Evolutionary conservation across 2,888 invertebrate genomes (phyloP).

Genomic region (Noctua comes): DNA sequence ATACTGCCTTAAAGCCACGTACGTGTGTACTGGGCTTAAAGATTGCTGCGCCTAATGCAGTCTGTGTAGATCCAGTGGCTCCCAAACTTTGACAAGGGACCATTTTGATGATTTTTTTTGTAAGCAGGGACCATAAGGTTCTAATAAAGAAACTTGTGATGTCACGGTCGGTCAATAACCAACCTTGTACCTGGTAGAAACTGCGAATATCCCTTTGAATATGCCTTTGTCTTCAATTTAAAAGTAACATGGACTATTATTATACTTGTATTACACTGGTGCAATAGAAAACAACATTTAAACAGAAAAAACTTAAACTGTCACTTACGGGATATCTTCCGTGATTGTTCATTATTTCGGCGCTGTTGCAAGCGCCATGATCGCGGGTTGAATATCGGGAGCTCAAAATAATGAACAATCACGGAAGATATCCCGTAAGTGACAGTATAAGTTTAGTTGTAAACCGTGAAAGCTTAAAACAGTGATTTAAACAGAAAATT

Average conservation of each 20-base stretch:
- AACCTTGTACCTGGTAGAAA: not conserved
- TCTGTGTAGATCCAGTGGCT: not conserved
- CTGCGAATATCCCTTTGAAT: not conserved
- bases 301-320: too few relatives aligned
- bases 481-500: too few relatives aligned
- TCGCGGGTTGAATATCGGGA: too few relatives aligned
- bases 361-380: too few relatives aligned
- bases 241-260: not conserved
- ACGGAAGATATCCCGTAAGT: too few relatives aligned
- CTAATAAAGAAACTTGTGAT: not conserved
- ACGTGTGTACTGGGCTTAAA: slow-evolving; percentile 55
- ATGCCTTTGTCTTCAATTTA: not conserved
- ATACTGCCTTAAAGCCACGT: slow-evolving; percentile 53
- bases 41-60: slow-evolving; percentile 42
- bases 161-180: not conserved
- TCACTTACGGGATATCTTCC: too few relatives aligned
- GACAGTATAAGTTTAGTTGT: too few relatives aligned
- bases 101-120: not conserved
- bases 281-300: too few relatives aligned
- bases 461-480: too few relatives aligned
- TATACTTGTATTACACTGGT: not conserved
- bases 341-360: too few relatives aligned
- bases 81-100: not conserved
- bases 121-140: not conserved
- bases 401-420: too few relatives aligned